A percentile compares a stretch with the other conserved stretches of the same genome.
These are phyloP conservation scores for Sturnus vulgaris DNA, from an alignment of 2,113 vertebrate genomes.

Conservation along the genomic window DNA sequence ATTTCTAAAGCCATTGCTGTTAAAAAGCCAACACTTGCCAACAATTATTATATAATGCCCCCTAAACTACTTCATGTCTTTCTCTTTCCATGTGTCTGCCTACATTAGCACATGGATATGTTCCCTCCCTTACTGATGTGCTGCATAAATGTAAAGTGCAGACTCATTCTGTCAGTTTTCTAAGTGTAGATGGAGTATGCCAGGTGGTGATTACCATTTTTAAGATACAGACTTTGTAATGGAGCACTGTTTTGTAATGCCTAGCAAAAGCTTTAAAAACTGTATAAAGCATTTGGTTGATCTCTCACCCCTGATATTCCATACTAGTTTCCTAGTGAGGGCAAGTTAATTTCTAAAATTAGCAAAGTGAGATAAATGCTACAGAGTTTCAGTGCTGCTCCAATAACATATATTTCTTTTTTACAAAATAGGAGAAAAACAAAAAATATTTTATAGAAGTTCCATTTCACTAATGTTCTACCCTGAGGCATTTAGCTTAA, in stretches of 20 bases:
- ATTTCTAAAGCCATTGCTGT: background rate
- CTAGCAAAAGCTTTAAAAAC: background rate
- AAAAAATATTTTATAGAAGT: background rate
- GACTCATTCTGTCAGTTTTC: background rate
- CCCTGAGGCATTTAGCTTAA: background rate
- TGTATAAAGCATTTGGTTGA: background rate
- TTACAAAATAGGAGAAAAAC: background rate
- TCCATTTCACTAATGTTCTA: background rate
- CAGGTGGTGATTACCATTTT: slow-evolving; percentile 6
- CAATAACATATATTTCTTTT: background rate
- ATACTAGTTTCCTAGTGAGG: background rate
- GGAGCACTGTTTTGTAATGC: background rate
- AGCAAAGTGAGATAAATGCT: background rate
- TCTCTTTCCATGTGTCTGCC: background rate
- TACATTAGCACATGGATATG: background rate
- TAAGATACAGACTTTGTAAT: background rate
- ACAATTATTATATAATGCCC: slow-evolving; percentile 28
- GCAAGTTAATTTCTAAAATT: background rate
- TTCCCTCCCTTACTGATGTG: background rate
- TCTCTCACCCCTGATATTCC: background rate
- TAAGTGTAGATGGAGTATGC: background rate
- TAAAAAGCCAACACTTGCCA: slow-evolving; percentile 39
- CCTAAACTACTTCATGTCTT: background rate
- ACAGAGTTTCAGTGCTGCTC: background rate
- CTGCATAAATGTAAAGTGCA: background rate